Conservation (phyloP, 2,113 vertebrate genomes). For the Hiodon alosoides region DNA sequence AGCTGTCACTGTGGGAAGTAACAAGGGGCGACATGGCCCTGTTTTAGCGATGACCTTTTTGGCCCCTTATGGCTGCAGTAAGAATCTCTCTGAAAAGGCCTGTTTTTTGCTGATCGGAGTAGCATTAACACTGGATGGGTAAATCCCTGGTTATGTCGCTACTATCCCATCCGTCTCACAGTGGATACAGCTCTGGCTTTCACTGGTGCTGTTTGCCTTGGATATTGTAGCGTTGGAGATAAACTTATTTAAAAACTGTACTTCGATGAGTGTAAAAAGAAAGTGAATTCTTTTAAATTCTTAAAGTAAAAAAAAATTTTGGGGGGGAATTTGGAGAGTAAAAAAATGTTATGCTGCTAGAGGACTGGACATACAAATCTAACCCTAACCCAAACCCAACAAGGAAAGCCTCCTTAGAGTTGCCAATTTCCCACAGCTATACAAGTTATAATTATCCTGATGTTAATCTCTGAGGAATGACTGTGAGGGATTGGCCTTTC, state of each 20-base stretch:
- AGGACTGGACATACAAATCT: constrained; percentile 41
- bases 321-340: neutral
- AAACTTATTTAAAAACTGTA: no score
- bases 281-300: no score
- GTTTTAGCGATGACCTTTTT: constrained; percentile 44
- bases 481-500: constrained; percentile 60
- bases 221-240: no score
- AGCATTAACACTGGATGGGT: neutral
- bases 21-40: constrained; percentile 64
- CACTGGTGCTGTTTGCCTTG: no score
- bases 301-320: neutral
- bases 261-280: no score
- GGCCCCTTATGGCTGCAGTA: constrained; percentile 59
- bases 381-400: constrained; percentile 5
- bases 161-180: no score
- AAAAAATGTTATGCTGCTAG: constrained; percentile 8
- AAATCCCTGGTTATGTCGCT: no score
- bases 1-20: constrained; percentile 45
- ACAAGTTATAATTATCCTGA: constrained; percentile 70
- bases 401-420: constrained; percentile 25
- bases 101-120: neutral
- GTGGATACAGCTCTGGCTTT: no score
- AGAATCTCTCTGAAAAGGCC: constrained; percentile 30
- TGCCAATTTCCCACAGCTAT: constrained; percentile 59
- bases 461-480: constrained; percentile 62